A percentile compares a stretch with the other conserved stretches of the same genome.
phyloP scores from a whole-genome alignment of 2,888 invertebrate genomes.

The Yponomeuta malinellus region DNA sequence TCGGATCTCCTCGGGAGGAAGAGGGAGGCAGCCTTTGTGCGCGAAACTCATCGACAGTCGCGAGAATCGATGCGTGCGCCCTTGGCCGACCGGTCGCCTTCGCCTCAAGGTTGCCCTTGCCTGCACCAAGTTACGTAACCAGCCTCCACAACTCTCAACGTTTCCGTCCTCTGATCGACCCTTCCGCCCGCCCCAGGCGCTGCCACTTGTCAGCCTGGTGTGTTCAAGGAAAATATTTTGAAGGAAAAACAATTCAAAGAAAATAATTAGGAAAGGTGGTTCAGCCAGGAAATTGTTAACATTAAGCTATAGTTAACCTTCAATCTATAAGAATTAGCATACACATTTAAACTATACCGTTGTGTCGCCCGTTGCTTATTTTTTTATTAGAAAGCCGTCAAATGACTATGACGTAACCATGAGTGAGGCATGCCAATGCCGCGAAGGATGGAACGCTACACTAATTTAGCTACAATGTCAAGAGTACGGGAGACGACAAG shows the following conservation, averaged over 20 bases:
- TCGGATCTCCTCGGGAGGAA: not conserved
- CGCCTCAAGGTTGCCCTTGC: slow-evolving; percentile 34
- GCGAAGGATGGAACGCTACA: slow-evolving; percentile 33
- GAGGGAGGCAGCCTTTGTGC: slow-evolving; percentile 16
- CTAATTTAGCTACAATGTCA: slow-evolving; percentile 52
- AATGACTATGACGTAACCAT: slow-evolving; percentile 40
- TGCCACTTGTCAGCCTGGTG: not conserved
- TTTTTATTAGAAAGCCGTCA: slow-evolving; percentile 20
- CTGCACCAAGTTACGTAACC: slow-evolving; percentile 58
- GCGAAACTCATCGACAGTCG: slow-evolving; percentile 7
- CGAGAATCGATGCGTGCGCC: slow-evolving; percentile 54
- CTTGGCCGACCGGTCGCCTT: slow-evolving; percentile 60
- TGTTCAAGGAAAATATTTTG: not conserved
- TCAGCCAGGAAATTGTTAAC: no score
- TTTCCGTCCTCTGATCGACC: slow-evolving; percentile 5
- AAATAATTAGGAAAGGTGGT: no score
- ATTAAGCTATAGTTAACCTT: not conserved
- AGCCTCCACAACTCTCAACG: slow-evolving; percentile 7
- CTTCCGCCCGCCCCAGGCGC: not conserved
- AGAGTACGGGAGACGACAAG: slow-evolving; percentile 47
- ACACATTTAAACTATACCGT: not conserved
- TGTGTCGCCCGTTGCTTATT: not conserved
- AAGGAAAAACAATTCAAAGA: not conserved
- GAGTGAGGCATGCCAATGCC: slow-evolving; percentile 45
- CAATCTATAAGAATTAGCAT: not conserved